Base-by-base conservation (phyloP, 2,888 invertebrate species). In the Idaea straminata region DNA sequence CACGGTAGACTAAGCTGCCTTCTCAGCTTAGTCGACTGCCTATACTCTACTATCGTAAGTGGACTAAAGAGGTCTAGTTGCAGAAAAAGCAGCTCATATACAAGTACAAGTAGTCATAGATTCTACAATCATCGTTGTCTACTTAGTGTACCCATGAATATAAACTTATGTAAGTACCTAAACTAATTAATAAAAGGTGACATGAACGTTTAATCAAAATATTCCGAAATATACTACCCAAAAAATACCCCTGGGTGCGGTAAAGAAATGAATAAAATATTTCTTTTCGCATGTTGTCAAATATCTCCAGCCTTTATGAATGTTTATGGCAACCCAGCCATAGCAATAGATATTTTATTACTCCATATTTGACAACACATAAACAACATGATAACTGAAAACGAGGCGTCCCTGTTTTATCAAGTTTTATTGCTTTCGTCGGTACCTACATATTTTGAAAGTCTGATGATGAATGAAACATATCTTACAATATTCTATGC, bases 331-430 rank as follows among this genome's bases (percentile, higher is more conserved):
- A 74, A 64, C 73, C 73, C 73, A 71, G 68, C 64, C 72, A 70
- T 71, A 74, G 74, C 74, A 74, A 76, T 76, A 75, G 74, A 69
- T 77, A 70, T 78, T 80, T 81, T 74, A 72, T 66, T 69, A 77
- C 75, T 68, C 74, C 78, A 79, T 78, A 77, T 81, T 81, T 76
- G 76, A 79, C 74, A 74, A 72, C 78, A 68, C 74, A 79, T 82
- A 82, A 79, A 81, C 82, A 81, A 77, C 74, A 78, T 75, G 77
- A 76, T 81, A 76, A 77, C 79, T 74, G 74, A 70, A 72, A 73
- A 77, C 77, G 72, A 71, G 73, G 74, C 67, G 68, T 69, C 70
- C 64, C 73, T 74, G 74, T 76, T 74, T 73, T 70, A 72, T 71
- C 69, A 72, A 69, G 71, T 76, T 80, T 76, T 78, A 77, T 73